Conservation (phyloP, 1,140 invertebrate species). For the Luehdorfia chinensis region DNA sequence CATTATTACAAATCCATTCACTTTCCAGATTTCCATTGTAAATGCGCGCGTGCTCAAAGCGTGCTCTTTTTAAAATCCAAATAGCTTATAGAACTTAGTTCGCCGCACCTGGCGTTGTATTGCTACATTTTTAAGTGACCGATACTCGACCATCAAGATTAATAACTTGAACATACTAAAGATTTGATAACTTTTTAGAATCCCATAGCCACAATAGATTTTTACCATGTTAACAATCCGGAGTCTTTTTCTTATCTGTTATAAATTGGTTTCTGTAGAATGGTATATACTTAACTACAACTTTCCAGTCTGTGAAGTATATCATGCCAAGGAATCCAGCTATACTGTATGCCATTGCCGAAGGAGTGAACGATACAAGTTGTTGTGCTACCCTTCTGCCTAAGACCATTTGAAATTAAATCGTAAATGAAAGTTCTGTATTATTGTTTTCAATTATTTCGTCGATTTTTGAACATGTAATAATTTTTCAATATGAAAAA, state of each 20-base stretch:
- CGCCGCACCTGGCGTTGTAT: constrained; percentile 9
- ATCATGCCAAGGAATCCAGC: constrained; percentile 72
- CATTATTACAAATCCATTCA: constrained; percentile 63
- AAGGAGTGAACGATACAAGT: constrained; percentile 43
- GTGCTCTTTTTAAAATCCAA: constrained; percentile 26
- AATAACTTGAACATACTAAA: no score
- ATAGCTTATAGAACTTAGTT: constrained; percentile 1
- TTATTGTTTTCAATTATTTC: no score
- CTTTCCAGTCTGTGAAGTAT: constrained; percentile 88
- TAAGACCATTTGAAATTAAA: constrained; percentile 35
- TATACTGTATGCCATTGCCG: constrained; percentile 77
- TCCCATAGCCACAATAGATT: no score
- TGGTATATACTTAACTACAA: constrained; percentile 81
- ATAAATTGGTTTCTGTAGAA: constrained; percentile 85
- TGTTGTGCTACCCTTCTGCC: constrained; percentile 50
- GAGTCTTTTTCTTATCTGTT: constrained; percentile 20
- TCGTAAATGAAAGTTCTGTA: no score
- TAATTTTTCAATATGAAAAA: not conserved
- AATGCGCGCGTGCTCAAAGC: constrained; percentile 38
- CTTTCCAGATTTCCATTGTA: constrained; percentile 40
- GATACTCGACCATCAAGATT: no score
- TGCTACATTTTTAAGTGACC: no score
- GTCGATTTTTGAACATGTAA: not conserved
- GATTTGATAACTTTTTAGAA: no score
- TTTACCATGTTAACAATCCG: no score